These are phyloP conservation scores for Ahaetulla prasina DNA, from an alignment of 2,113 vertebrate genomes.

Conservation along the genomic window DNA sequence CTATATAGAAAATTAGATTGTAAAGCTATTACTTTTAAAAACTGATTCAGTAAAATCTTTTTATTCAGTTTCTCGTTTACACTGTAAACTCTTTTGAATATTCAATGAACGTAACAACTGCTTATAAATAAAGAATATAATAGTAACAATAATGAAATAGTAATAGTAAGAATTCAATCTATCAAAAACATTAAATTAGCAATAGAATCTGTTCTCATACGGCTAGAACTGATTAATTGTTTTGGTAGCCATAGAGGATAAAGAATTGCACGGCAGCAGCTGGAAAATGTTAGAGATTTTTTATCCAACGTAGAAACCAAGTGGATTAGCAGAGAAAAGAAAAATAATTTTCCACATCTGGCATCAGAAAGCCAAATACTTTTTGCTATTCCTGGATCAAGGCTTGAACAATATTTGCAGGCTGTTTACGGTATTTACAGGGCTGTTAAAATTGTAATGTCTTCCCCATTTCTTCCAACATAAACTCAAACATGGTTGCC, in stretches of 20 bases:
- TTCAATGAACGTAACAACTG: background rate
- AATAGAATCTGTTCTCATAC: background rate
- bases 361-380: background rate
- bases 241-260: background rate
- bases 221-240: background rate
- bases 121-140: background rate
- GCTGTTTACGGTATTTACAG: background rate
- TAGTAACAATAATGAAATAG: background rate
- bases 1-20: background rate
- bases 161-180: background rate
- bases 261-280: background rate
- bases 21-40: background rate
- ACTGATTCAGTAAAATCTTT: background rate
- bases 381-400: background rate
- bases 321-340: background rate
- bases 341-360: background rate
- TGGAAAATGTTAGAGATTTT: background rate
- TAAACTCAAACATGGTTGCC: background rate
- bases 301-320: background rate
- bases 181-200: background rate
- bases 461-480: background rate
- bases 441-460: background rate
- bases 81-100: background rate
- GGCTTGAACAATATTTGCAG: background rate
- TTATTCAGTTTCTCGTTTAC: background rate